Percentiles rank a stretch among this genome's conserved stretches.
phyloP scores from a whole-genome alignment of 2,888 invertebrate species.

The Thereva unica region DNA sequence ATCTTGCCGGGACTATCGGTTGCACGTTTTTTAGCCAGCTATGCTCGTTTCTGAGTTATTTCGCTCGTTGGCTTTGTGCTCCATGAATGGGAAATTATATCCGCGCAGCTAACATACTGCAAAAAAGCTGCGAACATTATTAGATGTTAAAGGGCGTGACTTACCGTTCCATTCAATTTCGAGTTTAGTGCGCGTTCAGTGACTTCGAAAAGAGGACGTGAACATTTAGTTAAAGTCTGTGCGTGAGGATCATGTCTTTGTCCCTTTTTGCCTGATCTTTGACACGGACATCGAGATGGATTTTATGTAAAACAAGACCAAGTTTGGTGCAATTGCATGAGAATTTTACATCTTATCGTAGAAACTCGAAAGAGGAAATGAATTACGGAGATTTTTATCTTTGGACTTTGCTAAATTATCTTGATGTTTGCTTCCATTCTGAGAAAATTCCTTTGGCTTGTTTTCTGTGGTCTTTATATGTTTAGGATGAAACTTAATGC shows the following conservation, averaged over 20 bases:
- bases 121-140: not conserved
- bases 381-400: too few relatives aligned
- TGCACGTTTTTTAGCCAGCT: slow-evolving; percentile 1
- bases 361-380: too few relatives aligned
- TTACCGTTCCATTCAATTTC: slow-evolving; percentile 26
- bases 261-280: slow-evolving; percentile 17
- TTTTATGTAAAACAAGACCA: slow-evolving; percentile 11
- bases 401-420: too few relatives aligned
- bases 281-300: slow-evolving; percentile 3
- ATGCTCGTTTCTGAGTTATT: slow-evolving; percentile 11
- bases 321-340: not conserved
- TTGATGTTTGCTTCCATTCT: too few relatives aligned
- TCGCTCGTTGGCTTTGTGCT: slow-evolving; percentile 7
- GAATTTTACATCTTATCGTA: slow-evolving; percentile 1
- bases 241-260: slow-evolving; percentile 17
- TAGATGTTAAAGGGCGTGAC: slow-evolving; percentile 31
- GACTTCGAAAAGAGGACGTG: slow-evolving; percentile 10
- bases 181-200: slow-evolving; percentile 19
- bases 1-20: slow-evolving; percentile 15
- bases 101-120: not conserved
- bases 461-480: too few relatives aligned
- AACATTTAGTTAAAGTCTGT: not conserved
- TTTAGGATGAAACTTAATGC: too few relatives aligned
- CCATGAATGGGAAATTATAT: slow-evolving; percentile 21
- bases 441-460: too few relatives aligned